Evolutionary conservation across 1,140 invertebrate species (phyloP).

Genomic region (Drosophila cardini): DNA sequence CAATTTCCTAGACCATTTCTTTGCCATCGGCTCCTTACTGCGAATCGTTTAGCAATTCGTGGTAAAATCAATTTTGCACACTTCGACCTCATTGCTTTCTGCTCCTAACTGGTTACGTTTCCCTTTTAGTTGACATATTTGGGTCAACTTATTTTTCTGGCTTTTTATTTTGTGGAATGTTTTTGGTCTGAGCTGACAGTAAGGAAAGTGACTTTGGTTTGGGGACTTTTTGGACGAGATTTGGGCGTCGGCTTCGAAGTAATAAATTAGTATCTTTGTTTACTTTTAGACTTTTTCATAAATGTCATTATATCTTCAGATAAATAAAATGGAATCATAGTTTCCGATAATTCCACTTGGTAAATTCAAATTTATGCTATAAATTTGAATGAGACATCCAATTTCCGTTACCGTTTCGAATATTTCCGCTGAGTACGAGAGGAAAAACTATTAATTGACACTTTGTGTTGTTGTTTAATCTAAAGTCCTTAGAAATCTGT

Average conservation of each 20-base stretch:
- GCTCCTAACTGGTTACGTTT: slow-evolving; percentile 13
- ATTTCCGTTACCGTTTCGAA: background rate
- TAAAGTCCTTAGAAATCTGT: slow-evolving; percentile 3
- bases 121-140: slow-evolving; percentile 68
- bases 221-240: slow-evolving; percentile 43
- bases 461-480: background rate
- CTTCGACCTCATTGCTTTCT: slow-evolving; percentile 32
- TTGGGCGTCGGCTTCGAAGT: slow-evolving; percentile 49
- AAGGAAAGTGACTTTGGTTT: slow-evolving; percentile 51
- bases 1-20: slow-evolving; percentile 57
- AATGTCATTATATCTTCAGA: no score
- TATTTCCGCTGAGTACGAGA: background rate
- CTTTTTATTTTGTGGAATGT: slow-evolving; percentile 9
- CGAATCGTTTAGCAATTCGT: slow-evolving; percentile 78
- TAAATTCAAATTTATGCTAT: background rate
- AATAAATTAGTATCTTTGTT: slow-evolving; percentile 42
- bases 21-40: slow-evolving; percentile 40
- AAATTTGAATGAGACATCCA: background rate
- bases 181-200: slow-evolving; percentile 45
- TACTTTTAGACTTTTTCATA: slow-evolving; percentile 27
- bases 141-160: slow-evolving; percentile 56
- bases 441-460: background rate
- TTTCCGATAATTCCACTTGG: no score
- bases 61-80: slow-evolving; percentile 80
- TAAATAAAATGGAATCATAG: no score